Evolutionary conservation across 2,113 vertebrate species (phyloP).

Genomic region (Erythrolamprus reginae): DNA sequence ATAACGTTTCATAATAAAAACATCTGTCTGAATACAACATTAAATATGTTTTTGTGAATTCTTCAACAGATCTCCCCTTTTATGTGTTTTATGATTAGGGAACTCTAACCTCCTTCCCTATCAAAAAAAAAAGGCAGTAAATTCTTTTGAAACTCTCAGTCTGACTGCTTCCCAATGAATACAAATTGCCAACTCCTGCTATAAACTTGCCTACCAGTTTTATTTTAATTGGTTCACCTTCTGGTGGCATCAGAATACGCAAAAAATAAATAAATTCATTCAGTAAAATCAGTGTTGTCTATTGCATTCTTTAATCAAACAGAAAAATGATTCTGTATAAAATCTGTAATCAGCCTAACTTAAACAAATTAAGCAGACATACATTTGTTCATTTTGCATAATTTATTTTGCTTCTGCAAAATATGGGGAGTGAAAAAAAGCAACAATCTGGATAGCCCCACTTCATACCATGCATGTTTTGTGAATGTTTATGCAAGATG

Average conservation of each 20-base stretch:
- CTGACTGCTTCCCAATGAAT: neutral
- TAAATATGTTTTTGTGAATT: neutral
- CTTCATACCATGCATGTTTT: neutral
- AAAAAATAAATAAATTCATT: neutral
- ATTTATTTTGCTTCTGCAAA: neutral
- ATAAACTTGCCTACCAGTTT: neutral
- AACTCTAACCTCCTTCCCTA: neutral
- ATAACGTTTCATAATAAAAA: neutral
- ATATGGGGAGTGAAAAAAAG: neutral
- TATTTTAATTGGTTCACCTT: neutral
- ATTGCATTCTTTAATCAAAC: neutral
- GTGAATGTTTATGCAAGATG: neutral
- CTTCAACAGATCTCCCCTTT: neutral
- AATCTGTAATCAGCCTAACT: neutral
- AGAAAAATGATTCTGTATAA: neutral
- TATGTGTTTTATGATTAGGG: neutral
- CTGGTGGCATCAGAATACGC: neutral
- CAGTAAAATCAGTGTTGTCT: neutral
- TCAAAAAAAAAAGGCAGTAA: neutral
- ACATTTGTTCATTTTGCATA: neutral
- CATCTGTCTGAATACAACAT: neutral
- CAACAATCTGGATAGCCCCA: neutral
- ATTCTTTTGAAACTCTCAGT: neutral
- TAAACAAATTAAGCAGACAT: neutral
- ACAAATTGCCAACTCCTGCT: neutral